Conservation (phyloP, 1,140 invertebrate species). For the Pteromalus puparum region DNA sequence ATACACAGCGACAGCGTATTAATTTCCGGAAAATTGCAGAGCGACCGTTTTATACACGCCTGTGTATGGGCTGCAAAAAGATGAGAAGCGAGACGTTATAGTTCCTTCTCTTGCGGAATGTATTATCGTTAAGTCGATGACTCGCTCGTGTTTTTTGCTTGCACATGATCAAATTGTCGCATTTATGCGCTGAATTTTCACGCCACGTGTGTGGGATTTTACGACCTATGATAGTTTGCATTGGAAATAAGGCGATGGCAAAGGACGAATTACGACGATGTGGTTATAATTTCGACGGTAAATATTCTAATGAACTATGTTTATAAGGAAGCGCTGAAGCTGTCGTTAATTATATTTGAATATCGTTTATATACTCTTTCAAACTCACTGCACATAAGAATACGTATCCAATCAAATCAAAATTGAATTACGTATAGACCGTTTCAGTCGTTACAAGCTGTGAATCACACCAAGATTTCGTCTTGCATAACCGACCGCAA, state of each 20-base stretch:
- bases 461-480: neutral
- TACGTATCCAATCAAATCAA: too few relatives aligned
- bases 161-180: slow-evolving; percentile 19
- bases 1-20: slow-evolving; percentile 34
- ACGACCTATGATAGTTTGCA: neutral
- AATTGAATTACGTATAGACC: too few relatives aligned
- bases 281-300: neutral
- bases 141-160: neutral
- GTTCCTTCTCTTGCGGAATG: neutral
- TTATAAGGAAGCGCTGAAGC: neutral
- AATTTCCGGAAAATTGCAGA: slow-evolving; percentile 50
- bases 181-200: neutral
- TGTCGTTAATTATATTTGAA: too few relatives aligned
- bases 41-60: neutral
- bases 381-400: too few relatives aligned
- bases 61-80: neutral
- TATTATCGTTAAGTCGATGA: slow-evolving; percentile 32
- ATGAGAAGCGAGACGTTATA: neutral
- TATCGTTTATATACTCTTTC: too few relatives aligned
- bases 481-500: neutral
- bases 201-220: neutral
- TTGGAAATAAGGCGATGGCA: neutral
- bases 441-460: too few relatives aligned
- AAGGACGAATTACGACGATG: neutral
- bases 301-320: neutral